Conservation (phyloP, 2,888 invertebrate genomes). For the Noctua fimbriata region DNA sequence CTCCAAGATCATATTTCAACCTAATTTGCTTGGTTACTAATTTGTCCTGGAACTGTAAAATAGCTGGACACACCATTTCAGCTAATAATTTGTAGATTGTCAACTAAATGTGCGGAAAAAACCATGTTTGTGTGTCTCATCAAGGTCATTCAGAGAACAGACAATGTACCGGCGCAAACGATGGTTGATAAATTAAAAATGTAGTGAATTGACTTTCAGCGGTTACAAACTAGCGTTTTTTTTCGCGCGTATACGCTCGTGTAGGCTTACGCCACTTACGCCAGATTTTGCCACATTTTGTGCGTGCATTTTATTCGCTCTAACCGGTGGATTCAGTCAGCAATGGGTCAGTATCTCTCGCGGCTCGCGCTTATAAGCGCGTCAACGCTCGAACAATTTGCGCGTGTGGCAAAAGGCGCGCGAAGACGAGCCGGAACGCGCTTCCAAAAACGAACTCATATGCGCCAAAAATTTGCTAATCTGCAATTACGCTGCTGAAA, state of each 20-base stretch:
- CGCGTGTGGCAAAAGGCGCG: background rate
- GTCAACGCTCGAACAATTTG: background rate
- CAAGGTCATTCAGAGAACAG: background rate
- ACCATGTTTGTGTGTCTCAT: too few species aligned
- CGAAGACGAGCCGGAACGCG: background rate
- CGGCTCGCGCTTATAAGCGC: background rate
- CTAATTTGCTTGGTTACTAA: background rate
- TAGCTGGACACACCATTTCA: background rate
- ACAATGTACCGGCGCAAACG: background rate
- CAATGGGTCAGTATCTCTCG: background rate
- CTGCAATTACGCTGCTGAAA: background rate
- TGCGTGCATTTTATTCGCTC: background rate
- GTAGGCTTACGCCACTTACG: background rate
- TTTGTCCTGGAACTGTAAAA: background rate
- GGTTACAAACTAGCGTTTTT: background rate
- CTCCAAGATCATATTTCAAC: background rate
- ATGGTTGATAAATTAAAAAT: background rate
- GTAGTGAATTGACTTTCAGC: background rate
- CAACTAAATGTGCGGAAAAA: background rate
- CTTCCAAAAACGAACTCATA: background rate
- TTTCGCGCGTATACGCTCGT: background rate
- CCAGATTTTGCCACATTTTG: background rate
- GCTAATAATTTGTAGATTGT: background rate
- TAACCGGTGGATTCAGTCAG: background rate
- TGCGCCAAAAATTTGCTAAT: background rate